Base-by-base conservation (phyloP, 2,888 invertebrate species). In the Dichetophora obliterata region DNA sequence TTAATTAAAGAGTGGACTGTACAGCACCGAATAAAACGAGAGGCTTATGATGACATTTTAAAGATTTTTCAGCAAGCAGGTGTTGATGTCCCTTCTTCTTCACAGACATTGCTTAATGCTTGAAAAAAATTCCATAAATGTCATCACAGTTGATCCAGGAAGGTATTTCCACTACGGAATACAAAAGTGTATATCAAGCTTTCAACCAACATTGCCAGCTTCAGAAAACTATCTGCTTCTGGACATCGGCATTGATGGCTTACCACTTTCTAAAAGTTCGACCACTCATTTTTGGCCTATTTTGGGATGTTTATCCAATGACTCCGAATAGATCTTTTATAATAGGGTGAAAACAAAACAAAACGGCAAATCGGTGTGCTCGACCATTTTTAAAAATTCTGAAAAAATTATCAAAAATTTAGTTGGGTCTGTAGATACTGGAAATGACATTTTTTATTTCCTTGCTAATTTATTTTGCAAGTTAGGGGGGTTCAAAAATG, bases 241-340 rank as follows among this genome's bases (percentile, higher is more conserved):
- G 31, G 77, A 77, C 48, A 63, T 72, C 3, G 69, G 73, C 65
- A 66, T 75, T 34, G 77, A 79, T 66, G 31, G 31, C 3, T 31
- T 31, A 5, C 31, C 31, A 31, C 31, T 31, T 31, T 31, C 5
- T 31, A 31, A 31, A 50, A 74, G 76, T 54, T 76, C 71, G 3
- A 31, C 27, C 6, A 77, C 14, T 9, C 6, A 57, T 9, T 27
- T 69, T 34, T 76, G 77, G 76, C 75, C 75, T 72, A 78, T 78
- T 50, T 50, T 78, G n/a, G 77, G 59, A 31, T 31, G 31, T 31
- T 43, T 34, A 61, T 1, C 65, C 70, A 63, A 43, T 70, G 22
- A 37, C 69, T 48, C 16, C 31, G 27, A 16, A 19, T 4, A 61
- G 69, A 31, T 66, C 73, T 65, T 43, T 66, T 2, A 61, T 75